phyloP scores from a whole-genome alignment of 2,797 vertebrate genomes.

The Anisognathus igniventris region DNA sequence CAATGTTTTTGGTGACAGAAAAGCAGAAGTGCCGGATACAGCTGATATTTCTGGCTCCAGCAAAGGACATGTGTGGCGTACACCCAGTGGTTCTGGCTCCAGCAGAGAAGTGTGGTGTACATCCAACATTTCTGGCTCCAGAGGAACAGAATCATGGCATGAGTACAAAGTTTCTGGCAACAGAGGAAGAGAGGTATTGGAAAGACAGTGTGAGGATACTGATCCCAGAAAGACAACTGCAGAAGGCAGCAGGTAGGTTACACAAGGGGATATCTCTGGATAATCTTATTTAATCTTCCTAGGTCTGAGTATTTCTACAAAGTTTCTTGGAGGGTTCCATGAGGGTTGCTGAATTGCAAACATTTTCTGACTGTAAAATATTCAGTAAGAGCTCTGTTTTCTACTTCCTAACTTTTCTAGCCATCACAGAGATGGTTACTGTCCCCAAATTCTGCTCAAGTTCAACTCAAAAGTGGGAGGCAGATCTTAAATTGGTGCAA shows the following conservation, averaged over 20 bases:
- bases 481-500: not conserved
- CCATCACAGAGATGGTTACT: not conserved
- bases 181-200: accelerated
- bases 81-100: not conserved
- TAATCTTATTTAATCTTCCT: not conserved
- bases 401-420: not conserved
- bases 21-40: accelerated
- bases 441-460: not conserved
- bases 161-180: accelerated
- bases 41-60: not conserved
- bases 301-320: not conserved
- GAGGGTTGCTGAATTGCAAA: not conserved
- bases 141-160: not conserved
- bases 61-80: accelerated
- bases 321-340: not conserved
- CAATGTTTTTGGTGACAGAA: accelerated
- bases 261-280: not conserved
- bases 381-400: not conserved
- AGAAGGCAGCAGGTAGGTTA: not conserved
- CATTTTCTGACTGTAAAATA: not conserved
- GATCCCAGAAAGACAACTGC: not conserved
- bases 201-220: accelerated
- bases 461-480: not conserved
- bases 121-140: not conserved
- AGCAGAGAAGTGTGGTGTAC: not conserved